phyloP scores from a whole-genome alignment of 2,797 vertebrate species.

The Enteromius trimaculatus region DNA sequence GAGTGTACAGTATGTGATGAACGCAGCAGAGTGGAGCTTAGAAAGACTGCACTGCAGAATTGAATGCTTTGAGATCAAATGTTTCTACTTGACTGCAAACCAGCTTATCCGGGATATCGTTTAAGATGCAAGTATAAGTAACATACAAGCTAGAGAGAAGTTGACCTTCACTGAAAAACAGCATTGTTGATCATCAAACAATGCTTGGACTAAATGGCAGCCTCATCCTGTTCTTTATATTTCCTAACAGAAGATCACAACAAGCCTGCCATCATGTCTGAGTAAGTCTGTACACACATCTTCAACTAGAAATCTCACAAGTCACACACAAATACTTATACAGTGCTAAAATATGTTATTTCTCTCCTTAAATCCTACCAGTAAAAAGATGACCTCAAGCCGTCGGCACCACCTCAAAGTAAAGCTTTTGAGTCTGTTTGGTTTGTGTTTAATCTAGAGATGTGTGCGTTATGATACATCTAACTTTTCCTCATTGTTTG shows the following conservation, averaged over 20 bases:
- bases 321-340: background rate
- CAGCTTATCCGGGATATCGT: background rate
- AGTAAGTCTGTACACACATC: conserved; percentile 47
- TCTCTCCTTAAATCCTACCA: conserved; percentile 50
- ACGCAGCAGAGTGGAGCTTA: background rate
- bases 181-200: background rate
- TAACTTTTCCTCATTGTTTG: conserved; percentile 5
- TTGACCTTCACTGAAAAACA: background rate
- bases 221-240: background rate
- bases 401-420: conserved; percentile 81
- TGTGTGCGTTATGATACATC: background rate
- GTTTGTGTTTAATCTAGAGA: background rate
- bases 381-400: conserved; percentile 81
- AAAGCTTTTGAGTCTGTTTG: background rate
- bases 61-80: conserved; percentile 6
- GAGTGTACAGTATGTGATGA: background rate
- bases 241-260: conserved; percentile 29
- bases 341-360: background rate
- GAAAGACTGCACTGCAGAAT: background rate
- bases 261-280: conserved; percentile 56
- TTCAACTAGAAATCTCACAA: conserved; percentile 3
- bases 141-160: background rate
- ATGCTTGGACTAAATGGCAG: background rate
- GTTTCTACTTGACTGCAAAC: background rate
- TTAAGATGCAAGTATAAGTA: background rate